These are phyloP conservation scores for Pseudorhombus dupliciocellatus DNA, from an alignment of 2,113 vertebrate genomes.

Conservation along the genomic window DNA sequence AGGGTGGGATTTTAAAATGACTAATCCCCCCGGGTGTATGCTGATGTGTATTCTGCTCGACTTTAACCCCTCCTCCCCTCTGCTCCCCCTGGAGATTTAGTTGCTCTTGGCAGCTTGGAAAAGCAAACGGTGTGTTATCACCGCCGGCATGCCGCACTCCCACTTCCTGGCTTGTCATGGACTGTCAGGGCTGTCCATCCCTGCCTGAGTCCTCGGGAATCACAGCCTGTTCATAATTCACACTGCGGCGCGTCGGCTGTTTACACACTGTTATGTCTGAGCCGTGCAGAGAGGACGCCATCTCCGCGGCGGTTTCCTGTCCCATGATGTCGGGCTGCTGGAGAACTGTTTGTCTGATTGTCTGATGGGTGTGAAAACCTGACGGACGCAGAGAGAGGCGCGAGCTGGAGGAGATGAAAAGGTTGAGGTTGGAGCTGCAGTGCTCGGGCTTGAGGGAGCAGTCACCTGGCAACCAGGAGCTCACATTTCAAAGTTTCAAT, in stretches of 20 bases:
- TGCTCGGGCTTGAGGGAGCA: conserved; percentile 51
- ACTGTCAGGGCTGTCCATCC: conserved; percentile 10
- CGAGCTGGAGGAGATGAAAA: conserved; percentile 47
- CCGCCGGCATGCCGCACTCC: conserved; percentile 48
- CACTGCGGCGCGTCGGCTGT: conserved; percentile 6
- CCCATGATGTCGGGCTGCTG: conserved; percentile 9
- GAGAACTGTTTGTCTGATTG: conserved; percentile 37
- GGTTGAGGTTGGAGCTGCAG: conserved; percentile 40
- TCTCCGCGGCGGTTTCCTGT: conserved; percentile 13
- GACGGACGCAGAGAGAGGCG: conserved; percentile 26
- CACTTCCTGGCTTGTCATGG: conserved; percentile 65
- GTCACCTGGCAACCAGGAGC: conserved; percentile 80
- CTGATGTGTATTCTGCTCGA: conserved; percentile 60
- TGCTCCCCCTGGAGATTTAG: conserved; percentile 48
- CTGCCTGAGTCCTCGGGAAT: conserved; percentile 19
- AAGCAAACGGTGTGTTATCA: conserved; percentile 71
- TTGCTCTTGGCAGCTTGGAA: conserved; percentile 55
- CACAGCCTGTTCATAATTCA: conserved; percentile 49
- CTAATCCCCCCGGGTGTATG: conserved; percentile 57
- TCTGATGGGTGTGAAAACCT: conserved; percentile 39
- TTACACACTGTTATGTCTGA: background rate
- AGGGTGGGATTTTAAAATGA: conserved; percentile 62
- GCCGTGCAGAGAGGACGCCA: conserved; percentile 1
- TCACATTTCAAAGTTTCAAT: conserved; percentile 64
- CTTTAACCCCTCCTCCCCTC: conserved; percentile 34